Percentiles rank a stretch among this genome's conserved stretches.
Evolutionary conservation across 53 echinoderm and acorn worm genomes (phyloP).

Genomic region (Crossaster papposus): DNA sequence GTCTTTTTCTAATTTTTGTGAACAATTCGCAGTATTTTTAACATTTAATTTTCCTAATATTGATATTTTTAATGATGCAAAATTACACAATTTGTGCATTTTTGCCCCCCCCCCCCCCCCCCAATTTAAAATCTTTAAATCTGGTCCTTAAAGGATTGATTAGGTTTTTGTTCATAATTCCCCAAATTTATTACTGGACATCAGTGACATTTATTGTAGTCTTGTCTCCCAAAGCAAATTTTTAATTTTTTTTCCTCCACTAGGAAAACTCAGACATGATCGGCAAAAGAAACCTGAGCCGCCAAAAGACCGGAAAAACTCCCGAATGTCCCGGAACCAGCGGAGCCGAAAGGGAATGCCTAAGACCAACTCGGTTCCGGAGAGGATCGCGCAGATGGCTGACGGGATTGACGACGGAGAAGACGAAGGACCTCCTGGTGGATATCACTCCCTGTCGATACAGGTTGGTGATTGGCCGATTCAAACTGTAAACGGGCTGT

Average conservation of each 20-base stretch:
- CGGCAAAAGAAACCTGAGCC: slow-evolving; percentile 67
- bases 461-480: slow-evolving; percentile 71
- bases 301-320: slow-evolving; percentile 60
- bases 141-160: not conserved
- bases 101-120: too few species aligned
- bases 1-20: too few species aligned
- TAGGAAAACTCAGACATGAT: slow-evolving; percentile 83
- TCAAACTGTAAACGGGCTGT: not conserved
- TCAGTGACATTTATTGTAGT: too few species aligned
- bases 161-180: not conserved
- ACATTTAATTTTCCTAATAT: too few species aligned
- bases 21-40: too few species aligned
- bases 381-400: slow-evolving; percentile 77
- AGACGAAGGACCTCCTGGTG: slow-evolving; percentile 85
- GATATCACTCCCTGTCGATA: slow-evolving; percentile 91
- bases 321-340: slow-evolving; percentile 58
- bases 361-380: slow-evolving; percentile 85
- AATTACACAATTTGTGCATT: too few species aligned
- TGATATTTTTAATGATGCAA: too few species aligned
- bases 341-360: slow-evolving; percentile 58
- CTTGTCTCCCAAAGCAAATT: not conserved
- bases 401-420: slow-evolving; percentile 52
- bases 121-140: too few species aligned
- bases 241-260: not conserved
- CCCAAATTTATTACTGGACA: too few species aligned